Base-by-base conservation (phyloP, 2,888 invertebrate species). In the Ametastegia equiseti region DNA sequence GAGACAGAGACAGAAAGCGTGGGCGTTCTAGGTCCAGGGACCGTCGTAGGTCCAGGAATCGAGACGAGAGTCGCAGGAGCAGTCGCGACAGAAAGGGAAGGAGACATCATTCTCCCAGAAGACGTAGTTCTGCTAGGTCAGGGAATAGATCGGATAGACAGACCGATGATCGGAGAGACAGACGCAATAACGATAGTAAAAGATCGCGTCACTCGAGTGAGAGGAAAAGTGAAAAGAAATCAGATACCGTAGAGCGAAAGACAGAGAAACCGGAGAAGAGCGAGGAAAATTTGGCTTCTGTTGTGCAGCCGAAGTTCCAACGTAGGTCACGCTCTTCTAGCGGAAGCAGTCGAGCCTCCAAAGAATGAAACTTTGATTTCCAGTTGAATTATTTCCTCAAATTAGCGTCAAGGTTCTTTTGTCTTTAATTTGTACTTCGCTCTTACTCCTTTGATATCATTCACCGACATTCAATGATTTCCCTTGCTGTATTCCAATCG, bases 271-370 rank as follows among this genome's bases (percentile, higher is more conserved):
- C 27, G 9, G 85, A 85, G 9, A 83, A 84, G 6, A 42, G 30
- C 67, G 69, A 82, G 19, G 75, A 19, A 11, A 27, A 80, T 0
- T 81, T 84, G 1, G 85, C 86, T 13, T 84, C 84, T n/a, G 80
- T 81, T 33, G 85, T 81, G 54, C 87, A 88, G 83, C 84, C 88
- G 6, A 90, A 89, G 84, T 90, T 89, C 54, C 88, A 89, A 83
- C 89, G 89, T 42, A 87, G 88, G 69, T 90, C 90, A 23, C 88
- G 89, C 60, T 89, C 89, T 81, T 88, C 87, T 71, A 88, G 88
- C 65, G 85, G 85, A n/a, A 90, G 88, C 82, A 89, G 90, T 78
- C 89, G 86, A 79, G 88, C 86, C 82, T 88, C 90, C 83, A 89
- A 88, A 86, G 85, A 88, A 75, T 89, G 88, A 69, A 11, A 73